Base-by-base conservation (phyloP, 2,797 vertebrate genomes). In the Gephyroberyx darwinii region DNA sequence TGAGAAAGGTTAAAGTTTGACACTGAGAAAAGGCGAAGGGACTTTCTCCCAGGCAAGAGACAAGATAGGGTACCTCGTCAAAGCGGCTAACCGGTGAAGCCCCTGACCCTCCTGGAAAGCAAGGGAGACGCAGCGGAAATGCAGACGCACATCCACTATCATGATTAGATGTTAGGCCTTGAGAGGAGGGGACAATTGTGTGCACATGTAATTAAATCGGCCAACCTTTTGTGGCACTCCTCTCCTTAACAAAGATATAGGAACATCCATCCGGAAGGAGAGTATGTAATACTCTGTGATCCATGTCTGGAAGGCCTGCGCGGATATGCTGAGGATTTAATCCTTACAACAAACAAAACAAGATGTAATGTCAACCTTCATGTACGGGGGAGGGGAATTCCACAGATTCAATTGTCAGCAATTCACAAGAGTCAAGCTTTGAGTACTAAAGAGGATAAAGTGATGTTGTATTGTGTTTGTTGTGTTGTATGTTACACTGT, bases 1-100 rank as follows among this genome's bases (percentile, higher is more conserved):
- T 93, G 93, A 95, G 93, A 95, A 95, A 95, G 94, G 94, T 95
- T 95, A 95, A 86, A 90, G 86, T 91, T 91, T 95, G 94, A 95
- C 75, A 84, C 86, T 94, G 89, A 95, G 84, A 80, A 0, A 69
- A 91, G 81, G 69, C 50, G 94, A 95, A 90, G 80, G 89, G 72
- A 82, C 76, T 89, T 92, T 90, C 93, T 93, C 88, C 83, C 56
- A 84, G 92, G 92, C 91, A 85, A 82, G 82, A 86, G 89, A 81
- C 89, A 84, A 82, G 89, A 87, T 79, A 86, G 89, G 90, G 85
- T 84, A 90, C 85, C 89, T 91, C 90, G 92, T 94, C 93, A 93
- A 83, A 92, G 91, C 55, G 8, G 90, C 90, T 93, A 92, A 94
- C 83, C 67, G 55, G 82, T 77, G 75, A 90, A 82, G 77, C 68